phyloP scores from a whole-genome alignment of 2,113 vertebrate species.

The Elanus axillaris region DNA sequence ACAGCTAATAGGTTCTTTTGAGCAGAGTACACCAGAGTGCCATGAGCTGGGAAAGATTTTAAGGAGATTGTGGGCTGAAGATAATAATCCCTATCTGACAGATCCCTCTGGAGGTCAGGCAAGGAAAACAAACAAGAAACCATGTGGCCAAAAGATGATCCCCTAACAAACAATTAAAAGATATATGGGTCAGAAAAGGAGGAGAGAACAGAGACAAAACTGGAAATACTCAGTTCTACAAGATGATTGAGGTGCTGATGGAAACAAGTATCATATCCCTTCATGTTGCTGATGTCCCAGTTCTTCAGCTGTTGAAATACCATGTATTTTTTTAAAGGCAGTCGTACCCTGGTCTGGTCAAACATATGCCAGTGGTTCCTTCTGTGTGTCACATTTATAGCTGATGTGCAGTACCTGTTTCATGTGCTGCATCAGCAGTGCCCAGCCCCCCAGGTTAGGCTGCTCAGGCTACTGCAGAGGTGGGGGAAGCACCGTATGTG shows the following conservation, averaged over 20 bases:
- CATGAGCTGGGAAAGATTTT: not conserved
- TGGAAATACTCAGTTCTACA: not conserved
- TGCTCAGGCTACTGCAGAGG: not conserved
- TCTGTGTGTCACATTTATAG: not conserved
- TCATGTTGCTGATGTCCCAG: not conserved
- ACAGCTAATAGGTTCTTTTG: not conserved
- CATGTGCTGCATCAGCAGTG: rapidly evolving
- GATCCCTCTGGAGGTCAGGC: slow-evolving; percentile 27
- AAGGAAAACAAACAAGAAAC: slow-evolving; percentile 7
- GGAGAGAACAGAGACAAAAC: not conserved
- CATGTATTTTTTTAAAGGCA: not conserved
- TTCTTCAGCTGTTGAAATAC: not conserved
- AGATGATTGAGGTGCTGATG: not conserved
- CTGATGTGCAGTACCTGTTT: not conserved
- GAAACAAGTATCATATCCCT: not conserved
- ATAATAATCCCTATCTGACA: slow-evolving; percentile 10
- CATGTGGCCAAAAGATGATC: slow-evolving; percentile 28
- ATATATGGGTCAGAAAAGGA: not conserved
- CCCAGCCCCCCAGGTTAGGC: not conserved
- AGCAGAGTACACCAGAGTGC: not conserved
- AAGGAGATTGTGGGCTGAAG: slow-evolving; percentile 36
- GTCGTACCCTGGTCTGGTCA: not conserved
- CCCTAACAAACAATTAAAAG: not conserved
- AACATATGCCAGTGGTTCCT: not conserved
- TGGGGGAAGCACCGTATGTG: not conserved